phyloP scores from a whole-genome alignment of 2,888 invertebrate genomes.

The Dysmachus trigonus region DNA sequence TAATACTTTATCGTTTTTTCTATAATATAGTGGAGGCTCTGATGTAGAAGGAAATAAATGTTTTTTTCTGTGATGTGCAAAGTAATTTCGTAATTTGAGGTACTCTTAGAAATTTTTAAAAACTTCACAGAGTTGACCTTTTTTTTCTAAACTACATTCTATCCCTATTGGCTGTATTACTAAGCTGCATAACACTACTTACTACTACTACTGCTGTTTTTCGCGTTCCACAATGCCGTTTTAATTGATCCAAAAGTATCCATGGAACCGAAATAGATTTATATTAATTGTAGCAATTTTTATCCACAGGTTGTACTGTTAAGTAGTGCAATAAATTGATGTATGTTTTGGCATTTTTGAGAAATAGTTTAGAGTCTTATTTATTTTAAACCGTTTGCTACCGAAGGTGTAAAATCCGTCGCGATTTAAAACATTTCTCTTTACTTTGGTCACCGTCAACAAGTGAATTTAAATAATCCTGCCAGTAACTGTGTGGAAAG shows the following conservation, averaged over 20 bases:
- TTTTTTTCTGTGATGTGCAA: conserved; percentile 43
- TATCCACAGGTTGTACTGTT: neutral
- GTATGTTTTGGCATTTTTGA: neutral
- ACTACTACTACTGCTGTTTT: neutral
- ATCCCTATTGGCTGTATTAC: neutral
- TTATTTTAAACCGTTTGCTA: neutral
- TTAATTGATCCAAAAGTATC: neutral
- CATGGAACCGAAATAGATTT: neutral
- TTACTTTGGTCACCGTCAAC: too few species aligned
- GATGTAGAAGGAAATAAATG: conserved; percentile 38
- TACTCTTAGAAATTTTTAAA: neutral
- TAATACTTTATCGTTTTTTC: conserved; percentile 22
- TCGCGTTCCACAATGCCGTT: neutral
- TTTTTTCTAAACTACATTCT: neutral
- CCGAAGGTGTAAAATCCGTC: neutral
- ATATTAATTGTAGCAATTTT: neutral
- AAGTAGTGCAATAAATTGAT: neutral
- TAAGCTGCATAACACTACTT: neutral
- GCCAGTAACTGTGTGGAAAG: too few species aligned
- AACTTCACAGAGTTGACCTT: neutral
- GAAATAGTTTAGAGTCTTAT: neutral
- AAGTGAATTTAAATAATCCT: too few species aligned
- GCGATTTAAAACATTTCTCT: neutral
- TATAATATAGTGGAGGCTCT: conserved; percentile 40
- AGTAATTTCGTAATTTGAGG: conserved; percentile 28